Conservation (phyloP, 2,113 vertebrate genomes). For the Sporophila hypoxantha region DNA sequence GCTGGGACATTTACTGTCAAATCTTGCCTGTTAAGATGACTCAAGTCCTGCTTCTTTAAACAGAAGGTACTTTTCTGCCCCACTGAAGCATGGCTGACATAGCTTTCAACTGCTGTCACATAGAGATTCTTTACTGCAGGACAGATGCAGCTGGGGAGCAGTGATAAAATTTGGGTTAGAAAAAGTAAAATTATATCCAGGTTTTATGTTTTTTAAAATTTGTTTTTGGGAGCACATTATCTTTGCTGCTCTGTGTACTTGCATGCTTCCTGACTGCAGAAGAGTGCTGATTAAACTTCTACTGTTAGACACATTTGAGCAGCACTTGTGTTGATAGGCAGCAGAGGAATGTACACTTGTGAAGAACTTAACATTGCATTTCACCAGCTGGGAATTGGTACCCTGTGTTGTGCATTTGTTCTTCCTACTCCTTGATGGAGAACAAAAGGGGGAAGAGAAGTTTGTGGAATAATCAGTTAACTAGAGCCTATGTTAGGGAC, state of each 20-base stretch:
- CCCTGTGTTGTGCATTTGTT: accelerated
- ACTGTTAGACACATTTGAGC: neutral
- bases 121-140: neutral
- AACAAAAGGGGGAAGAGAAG: neutral
- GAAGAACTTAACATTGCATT: neutral
- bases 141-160: neutral
- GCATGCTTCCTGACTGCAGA: neutral
- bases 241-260: neutral
- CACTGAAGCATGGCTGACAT: neutral
- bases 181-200: neutral
- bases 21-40: neutral
- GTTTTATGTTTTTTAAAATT: neutral
- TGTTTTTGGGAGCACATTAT: neutral
- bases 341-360: neutral
- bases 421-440: neutral
- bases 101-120: neutral
- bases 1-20: neutral
- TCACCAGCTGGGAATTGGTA: neutral
- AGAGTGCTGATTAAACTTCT: neutral
- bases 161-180: neutral
- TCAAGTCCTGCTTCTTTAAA: neutral
- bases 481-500: neutral
- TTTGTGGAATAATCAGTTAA: neutral
- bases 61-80: constrained; percentile 32
- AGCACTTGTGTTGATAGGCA: neutral